Evolutionary conservation across 2,888 invertebrate species (phyloP).

Genomic region (Campopleginae sp.): DNA sequence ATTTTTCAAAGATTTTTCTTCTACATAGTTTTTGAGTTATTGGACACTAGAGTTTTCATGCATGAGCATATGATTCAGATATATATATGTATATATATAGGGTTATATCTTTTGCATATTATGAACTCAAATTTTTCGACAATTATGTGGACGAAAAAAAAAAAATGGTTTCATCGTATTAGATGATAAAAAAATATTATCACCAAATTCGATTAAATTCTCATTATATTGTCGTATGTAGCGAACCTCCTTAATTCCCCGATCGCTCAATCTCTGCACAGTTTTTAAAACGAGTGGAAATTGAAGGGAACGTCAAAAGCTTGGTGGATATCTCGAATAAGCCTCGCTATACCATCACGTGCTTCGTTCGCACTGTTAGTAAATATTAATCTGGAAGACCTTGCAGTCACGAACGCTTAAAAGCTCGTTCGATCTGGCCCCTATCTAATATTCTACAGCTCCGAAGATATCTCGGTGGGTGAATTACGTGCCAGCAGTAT

Average conservation of each 20-base stretch:
- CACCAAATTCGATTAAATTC: too few relatives aligned
- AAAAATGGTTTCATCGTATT: too few relatives aligned
- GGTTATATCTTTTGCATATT: too few relatives aligned
- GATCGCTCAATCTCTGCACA: neutral
- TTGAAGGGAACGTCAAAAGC: conserved; percentile 51
- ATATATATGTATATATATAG: too few relatives aligned
- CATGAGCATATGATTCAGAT: too few relatives aligned
- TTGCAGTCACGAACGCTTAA: conserved; percentile 49
- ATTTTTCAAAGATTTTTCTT: too few relatives aligned
- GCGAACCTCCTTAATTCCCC: neutral
- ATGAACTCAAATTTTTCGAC: too few relatives aligned
- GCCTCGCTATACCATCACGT: neutral
- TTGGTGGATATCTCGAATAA: neutral
- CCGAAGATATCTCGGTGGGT: conserved; percentile 14
- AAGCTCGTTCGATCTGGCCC: conserved; percentile 35
- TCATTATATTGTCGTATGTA: too few relatives aligned
- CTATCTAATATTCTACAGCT: conserved; percentile 31
- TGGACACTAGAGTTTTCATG: too few relatives aligned
- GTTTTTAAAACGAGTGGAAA: neutral
- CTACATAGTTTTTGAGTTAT: too few relatives aligned
- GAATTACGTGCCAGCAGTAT: conserved; percentile 25
- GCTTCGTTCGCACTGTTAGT: neutral
- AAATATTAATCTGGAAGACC: conserved; percentile 13
- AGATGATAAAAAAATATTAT: too few relatives aligned
- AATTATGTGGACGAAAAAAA: too few relatives aligned